Evolutionary conservation across 2,113 vertebrate species (phyloP).

Genomic region (Chroicocephalus ridibundus): DNA sequence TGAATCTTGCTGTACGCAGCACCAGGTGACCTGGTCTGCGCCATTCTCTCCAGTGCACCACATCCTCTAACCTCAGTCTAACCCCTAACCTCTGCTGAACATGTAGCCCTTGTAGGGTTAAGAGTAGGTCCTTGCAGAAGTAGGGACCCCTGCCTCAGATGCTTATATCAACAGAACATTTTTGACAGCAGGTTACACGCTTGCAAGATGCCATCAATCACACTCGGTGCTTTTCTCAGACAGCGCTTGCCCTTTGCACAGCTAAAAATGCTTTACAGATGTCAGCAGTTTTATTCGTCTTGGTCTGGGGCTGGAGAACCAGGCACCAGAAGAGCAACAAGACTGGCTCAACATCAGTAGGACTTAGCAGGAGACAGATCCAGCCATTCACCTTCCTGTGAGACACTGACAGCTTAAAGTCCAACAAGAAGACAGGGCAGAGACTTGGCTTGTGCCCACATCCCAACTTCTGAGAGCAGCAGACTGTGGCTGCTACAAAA

Average conservation of each 20-base stretch:
- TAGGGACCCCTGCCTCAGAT: neutral
- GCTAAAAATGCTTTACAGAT: neutral
- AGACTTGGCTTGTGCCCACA: neutral
- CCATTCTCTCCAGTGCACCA: neutral
- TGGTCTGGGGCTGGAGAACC: neutral
- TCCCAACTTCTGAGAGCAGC: neutral
- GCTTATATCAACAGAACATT: neutral
- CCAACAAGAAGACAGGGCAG: neutral
- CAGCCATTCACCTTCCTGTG: neutral
- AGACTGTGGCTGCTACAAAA: neutral
- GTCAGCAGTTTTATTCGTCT: neutral
- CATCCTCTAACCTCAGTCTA: neutral
- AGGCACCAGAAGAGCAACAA: neutral
- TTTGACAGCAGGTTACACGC: neutral
- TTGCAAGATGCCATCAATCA: neutral
- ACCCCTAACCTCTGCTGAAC: neutral
- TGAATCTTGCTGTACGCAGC: accelerated
- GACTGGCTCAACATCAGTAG: neutral
- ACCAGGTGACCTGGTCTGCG: neutral
- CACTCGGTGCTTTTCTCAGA: neutral
- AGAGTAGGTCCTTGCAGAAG: neutral
- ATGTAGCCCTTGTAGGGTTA: neutral
- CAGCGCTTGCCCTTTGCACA: neutral
- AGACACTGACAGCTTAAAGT: neutral
- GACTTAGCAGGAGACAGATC: neutral